A percentile compares a stretch with the other conserved stretches of the same genome.
Evolutionary conservation across 1,140 invertebrate genomes (phyloP).

Genomic region (Camponotus floridanus): DNA sequence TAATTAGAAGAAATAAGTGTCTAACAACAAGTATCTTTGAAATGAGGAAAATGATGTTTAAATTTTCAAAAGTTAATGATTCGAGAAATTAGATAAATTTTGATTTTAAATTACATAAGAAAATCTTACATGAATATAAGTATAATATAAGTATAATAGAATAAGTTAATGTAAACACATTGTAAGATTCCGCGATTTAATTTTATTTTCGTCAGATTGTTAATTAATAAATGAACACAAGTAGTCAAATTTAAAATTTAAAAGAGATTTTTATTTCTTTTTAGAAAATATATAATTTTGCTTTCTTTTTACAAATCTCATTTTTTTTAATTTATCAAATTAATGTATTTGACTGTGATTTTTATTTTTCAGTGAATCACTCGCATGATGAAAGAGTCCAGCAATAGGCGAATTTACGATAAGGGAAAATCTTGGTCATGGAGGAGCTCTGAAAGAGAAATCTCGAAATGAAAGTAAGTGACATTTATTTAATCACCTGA

Average conservation of each 20-base stretch:
- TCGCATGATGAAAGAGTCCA: background rate
- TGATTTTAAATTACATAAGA: background rate
- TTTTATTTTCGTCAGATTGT: constrained; percentile 1
- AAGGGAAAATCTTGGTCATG: background rate
- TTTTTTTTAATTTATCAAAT: background rate
- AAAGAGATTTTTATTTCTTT: background rate
- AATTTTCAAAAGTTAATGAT: background rate
- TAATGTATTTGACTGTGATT: background rate
- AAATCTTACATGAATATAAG: background rate
- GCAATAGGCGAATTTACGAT: constrained; percentile 22
- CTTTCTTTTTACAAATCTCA: background rate
- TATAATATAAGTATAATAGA: background rate
- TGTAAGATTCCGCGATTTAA: background rate
- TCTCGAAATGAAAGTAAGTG: background rate
- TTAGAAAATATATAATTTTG: background rate
- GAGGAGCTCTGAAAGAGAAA: background rate
- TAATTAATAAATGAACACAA: constrained; percentile 1
- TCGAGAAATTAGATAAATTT: background rate
- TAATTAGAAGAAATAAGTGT: background rate
- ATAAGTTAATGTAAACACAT: background rate
- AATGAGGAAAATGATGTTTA: background rate
- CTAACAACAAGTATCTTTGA: background rate
- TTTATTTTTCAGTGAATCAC: background rate
- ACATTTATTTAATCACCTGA: constrained; percentile 48
- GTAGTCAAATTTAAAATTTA: background rate